Percentiles rank a stretch among this genome's conserved stretches.
phyloP scores from a whole-genome alignment of 2,113 vertebrate genomes.

The Chloebia gouldiae region DNA sequence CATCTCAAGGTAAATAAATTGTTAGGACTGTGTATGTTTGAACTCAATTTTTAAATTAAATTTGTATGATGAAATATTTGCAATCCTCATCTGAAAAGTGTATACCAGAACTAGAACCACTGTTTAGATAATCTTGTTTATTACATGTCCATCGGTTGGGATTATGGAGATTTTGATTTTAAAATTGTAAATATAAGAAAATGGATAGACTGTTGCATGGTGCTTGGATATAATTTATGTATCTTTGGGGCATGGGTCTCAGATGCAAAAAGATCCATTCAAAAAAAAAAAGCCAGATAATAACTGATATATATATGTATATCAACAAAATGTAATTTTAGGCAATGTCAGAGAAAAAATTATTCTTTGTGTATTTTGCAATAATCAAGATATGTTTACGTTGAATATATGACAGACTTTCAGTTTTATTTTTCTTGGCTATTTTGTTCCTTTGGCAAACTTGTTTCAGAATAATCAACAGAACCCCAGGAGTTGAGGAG shows the following conservation, averaged over 20 bases:
- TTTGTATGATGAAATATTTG: not conserved
- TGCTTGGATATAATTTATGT: not conserved
- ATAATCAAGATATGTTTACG: not conserved
- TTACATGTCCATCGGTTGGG: not conserved
- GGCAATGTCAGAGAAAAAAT: not conserved
- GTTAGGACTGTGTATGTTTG: not conserved
- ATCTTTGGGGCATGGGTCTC: not conserved
- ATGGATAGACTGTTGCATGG: not conserved
- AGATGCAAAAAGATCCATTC: not conserved
- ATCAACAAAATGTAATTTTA: not conserved
- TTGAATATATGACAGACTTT: not conserved
- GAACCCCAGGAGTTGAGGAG: not conserved
- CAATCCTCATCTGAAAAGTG: not conserved
- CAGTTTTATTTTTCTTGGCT: slow-evolving; percentile 4
- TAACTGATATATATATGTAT: not conserved
- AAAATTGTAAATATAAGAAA: not conserved
- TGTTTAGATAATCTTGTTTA: not conserved
- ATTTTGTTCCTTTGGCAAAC: not conserved
- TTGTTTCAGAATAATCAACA: not conserved
- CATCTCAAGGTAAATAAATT: not conserved
- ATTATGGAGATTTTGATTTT: not conserved
- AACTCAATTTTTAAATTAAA: not conserved
- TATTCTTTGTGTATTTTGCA: not conserved
- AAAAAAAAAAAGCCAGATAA: not conserved
- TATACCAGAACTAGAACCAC: not conserved